Percentiles rank a stretch among this genome's conserved stretches.
Conservation (phyloP, 2,888 invertebrate species). For the Chrysodeixis includens region DNA sequence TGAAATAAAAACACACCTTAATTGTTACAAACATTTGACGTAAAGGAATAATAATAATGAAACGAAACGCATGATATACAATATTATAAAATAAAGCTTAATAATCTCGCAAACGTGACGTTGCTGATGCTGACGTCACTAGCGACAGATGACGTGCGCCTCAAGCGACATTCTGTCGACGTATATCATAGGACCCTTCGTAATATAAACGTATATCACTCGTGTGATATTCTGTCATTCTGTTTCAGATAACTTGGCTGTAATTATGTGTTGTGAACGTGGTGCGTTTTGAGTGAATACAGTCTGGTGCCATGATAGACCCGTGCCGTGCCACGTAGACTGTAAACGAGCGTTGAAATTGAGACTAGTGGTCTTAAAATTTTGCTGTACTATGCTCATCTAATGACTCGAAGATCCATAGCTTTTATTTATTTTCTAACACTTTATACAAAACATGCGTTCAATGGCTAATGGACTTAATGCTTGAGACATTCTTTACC, state of each 20-base stretch:
- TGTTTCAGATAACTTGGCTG: slow-evolving; percentile 35
- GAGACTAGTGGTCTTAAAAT: no score
- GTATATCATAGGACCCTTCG: slow-evolving; percentile 47
- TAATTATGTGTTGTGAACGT: slow-evolving; percentile 24
- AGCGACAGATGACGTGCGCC: slow-evolving; percentile 59
- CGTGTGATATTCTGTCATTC: slow-evolving; percentile 42
- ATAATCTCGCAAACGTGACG: slow-evolving; percentile 59
- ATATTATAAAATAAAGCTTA: slow-evolving; percentile 55
- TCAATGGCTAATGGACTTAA: no score
- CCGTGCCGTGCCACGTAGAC: neutral
- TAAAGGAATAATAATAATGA: slow-evolving; percentile 22
- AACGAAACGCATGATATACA: slow-evolving; percentile 36
- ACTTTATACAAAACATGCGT: no score
- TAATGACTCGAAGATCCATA: no score
- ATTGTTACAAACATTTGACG: slow-evolving; percentile 18
- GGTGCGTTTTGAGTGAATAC: neutral
- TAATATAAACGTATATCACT: slow-evolving; percentile 50
- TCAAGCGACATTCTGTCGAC: slow-evolving; percentile 63
- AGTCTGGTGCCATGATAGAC: neutral
- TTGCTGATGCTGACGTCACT: slow-evolving; percentile 58
- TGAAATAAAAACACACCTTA: slow-evolving; percentile 9
- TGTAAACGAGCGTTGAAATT: no score
- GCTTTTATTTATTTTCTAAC: no score
- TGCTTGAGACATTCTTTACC: no score
- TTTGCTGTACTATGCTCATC: no score